Evolutionary conservation across 2,113 vertebrate genomes (phyloP).

Genomic region (Oceanites oceanicus): DNA sequence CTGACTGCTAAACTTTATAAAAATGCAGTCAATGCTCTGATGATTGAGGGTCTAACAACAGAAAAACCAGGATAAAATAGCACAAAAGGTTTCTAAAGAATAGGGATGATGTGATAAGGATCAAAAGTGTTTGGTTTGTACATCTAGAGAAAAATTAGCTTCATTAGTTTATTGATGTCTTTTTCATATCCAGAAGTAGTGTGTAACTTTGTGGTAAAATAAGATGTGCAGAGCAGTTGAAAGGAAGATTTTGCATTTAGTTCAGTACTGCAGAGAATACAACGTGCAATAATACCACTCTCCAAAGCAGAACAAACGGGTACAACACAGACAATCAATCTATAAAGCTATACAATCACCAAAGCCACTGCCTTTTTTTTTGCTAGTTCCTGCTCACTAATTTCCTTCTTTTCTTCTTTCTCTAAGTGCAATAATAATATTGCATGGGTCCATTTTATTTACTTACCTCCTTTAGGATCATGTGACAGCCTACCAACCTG

Average conservation of each 20-base stretch:
- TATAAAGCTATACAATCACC: not conserved
- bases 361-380: not conserved
- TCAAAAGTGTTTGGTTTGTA: not conserved
- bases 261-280: not conserved
- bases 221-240: not conserved
- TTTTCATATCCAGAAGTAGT: not conserved
- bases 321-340: not conserved
- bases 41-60: not conserved
- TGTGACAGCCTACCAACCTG: not conserved
- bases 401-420: not conserved
- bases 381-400: not conserved
- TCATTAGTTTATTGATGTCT: not conserved
- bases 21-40: not conserved
- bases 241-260: not conserved
- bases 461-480: not conserved
- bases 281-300: not conserved
- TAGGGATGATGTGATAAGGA: not conserved
- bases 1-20: not conserved
- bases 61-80: not conserved
- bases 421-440: not conserved
- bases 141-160: not conserved
- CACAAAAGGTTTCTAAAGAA: not conserved
- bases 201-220: not conserved
- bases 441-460: not conserved
- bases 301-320: not conserved